phyloP scores from a whole-genome alignment of 2,888 invertebrate species.

The Nomada fabriciana region DNA sequence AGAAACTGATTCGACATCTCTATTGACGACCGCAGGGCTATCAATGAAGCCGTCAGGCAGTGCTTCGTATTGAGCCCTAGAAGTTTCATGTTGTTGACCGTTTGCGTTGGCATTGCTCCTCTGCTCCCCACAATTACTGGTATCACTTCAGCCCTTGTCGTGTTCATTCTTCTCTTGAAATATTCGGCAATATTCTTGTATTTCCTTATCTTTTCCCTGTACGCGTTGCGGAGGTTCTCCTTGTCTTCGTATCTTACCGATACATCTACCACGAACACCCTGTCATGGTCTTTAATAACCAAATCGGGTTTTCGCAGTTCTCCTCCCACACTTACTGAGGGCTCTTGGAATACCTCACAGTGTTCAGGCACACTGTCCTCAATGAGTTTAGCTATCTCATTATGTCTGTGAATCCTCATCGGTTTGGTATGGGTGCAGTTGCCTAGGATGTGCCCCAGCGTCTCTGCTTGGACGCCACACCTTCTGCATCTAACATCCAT shows the following conservation, averaged over 20 bases:
- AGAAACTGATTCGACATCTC: no score
- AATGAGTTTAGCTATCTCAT: conserved; percentile 14
- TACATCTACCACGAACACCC: conserved; percentile 36
- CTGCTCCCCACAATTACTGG: neutral
- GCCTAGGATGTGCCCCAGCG: no score
- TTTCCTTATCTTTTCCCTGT: neutral
- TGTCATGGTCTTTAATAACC: conserved; percentile 9
- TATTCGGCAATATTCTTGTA: neutral
- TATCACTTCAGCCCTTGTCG: neutral
- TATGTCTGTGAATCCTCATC: conserved; percentile 6
- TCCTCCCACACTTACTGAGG: neutral
- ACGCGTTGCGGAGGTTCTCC: neutral
- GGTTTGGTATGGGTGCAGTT: neutral
- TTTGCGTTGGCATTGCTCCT: neutral
- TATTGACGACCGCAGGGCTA: no score
- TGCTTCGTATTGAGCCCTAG: no score
- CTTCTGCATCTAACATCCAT: neutral
- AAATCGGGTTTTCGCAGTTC: conserved; percentile 15
- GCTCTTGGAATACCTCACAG: neutral
- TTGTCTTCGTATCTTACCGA: neutral
- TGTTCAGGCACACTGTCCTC: fast-evolving
- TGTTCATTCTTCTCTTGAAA: neutral
- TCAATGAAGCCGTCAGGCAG: no score
- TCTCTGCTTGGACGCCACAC: no score
- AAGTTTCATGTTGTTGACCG: no score